Percentiles rank a stretch among this genome's conserved stretches.
phyloP scores from a whole-genome alignment of 2,113 vertebrate species.

The Megaleporinus macrocephalus region DNA sequence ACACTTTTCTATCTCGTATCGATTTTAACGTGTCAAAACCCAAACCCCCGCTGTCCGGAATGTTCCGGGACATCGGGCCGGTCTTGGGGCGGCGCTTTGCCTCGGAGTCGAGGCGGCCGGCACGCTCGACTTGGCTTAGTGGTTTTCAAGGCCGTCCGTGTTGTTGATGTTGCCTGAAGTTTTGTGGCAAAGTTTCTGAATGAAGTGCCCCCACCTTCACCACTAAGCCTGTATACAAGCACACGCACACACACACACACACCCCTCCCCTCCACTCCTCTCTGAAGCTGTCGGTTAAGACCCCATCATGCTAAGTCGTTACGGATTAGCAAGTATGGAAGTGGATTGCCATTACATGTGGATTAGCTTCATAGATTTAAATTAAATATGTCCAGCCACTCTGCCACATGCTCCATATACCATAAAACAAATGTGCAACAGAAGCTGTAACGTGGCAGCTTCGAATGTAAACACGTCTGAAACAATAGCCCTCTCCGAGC shows the following conservation, averaged over 20 bases:
- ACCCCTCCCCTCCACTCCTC: not conserved
- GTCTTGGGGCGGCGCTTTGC: constrained; percentile 44
- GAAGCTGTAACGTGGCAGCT: not conserved
- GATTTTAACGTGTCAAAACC: constrained; percentile 79
- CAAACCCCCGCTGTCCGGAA: constrained; percentile 73
- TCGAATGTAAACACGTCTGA: constrained; percentile 3
- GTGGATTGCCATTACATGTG: constrained; percentile 9
- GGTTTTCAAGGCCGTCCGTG: constrained; percentile 42
- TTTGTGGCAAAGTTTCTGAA: constrained; percentile 46
- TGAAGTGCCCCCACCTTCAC: constrained; percentile 18
- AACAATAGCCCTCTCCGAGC: not conserved
- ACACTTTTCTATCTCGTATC: constrained; percentile 74
- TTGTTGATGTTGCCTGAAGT: constrained; percentile 51
- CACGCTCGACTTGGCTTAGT: constrained; percentile 44
- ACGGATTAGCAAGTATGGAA: constrained; percentile 68
- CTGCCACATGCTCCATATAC: not conserved
- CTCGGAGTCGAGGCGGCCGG: constrained; percentile 36
- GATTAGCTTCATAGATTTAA: constrained; percentile 10
- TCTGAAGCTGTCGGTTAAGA: constrained; percentile 71
- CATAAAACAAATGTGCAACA: not conserved
- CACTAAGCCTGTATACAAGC: not conserved
- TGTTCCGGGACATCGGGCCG: constrained; percentile 70
- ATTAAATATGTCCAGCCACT: constrained; percentile 2
- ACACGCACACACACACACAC: not conserved
- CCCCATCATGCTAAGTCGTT: constrained; percentile 68